These are phyloP conservation scores for Rhyacichthys aspro DNA, from an alignment of 2,797 vertebrate genomes.

Conservation along the genomic window DNA sequence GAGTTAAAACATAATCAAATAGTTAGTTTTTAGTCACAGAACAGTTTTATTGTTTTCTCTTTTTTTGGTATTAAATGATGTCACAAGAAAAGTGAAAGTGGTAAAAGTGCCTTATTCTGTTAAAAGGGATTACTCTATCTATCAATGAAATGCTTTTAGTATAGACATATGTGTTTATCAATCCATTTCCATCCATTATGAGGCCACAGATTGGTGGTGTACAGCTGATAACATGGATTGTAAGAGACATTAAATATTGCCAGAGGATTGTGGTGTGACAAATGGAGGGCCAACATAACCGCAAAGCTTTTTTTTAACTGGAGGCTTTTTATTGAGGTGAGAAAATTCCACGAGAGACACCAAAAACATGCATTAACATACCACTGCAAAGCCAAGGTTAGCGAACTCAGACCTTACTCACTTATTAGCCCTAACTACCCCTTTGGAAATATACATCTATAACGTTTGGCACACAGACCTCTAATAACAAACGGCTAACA, in stretches of 20 bases:
- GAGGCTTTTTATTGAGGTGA: conserved; percentile 78
- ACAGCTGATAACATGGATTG: conserved; percentile 42
- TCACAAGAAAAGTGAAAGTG: no score
- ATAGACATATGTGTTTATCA: no score
- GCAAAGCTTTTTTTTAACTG: conserved; percentile 38
- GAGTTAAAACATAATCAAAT: no score
- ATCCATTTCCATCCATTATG: conserved; percentile 1
- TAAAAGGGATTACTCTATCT: no score
- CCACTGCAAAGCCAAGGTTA: conserved; percentile 81
- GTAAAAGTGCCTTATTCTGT: no score
- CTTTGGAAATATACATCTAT: conserved; percentile 84
- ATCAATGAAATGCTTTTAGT: no score
- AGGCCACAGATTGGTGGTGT: conserved; percentile 23
- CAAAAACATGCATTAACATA: conserved; percentile 87
- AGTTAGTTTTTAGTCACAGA: no score
- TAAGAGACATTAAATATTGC: conserved; percentile 34
- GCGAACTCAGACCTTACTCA: conserved; percentile 78
- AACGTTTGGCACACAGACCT: conserved; percentile 84
- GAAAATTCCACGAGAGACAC: conserved; percentile 76
- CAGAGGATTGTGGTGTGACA: conserved; percentile 24
- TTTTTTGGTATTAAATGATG: no score
- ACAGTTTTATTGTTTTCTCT: no score
- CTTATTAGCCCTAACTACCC: conserved; percentile 84
- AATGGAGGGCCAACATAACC: conserved; percentile 31
- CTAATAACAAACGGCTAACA: conserved; percentile 85